Evolutionary conservation across 2,888 invertebrate genomes (phyloP).

Genomic region (Archips xylosteana): DNA sequence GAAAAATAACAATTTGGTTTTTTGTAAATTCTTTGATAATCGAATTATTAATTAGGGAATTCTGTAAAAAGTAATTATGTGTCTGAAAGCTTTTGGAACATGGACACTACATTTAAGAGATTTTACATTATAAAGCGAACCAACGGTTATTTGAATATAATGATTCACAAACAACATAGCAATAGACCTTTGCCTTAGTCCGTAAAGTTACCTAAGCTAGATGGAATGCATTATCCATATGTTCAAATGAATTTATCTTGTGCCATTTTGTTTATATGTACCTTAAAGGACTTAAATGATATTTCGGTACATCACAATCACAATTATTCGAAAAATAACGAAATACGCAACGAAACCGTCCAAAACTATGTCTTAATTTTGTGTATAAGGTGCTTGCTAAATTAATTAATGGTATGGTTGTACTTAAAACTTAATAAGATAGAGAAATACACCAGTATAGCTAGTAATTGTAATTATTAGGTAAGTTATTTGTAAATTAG

Average conservation of each 20-base stretch:
- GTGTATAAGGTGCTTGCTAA: constrained; percentile 19
- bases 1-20: background rate
- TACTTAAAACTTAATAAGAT: constrained; percentile 18
- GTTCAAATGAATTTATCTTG: constrained; percentile 64
- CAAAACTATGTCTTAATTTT: constrained; percentile 44
- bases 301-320: constrained; percentile 35
- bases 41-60: background rate
- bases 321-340: constrained; percentile 24
- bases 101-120: background rate
- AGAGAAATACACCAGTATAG: constrained; percentile 39
- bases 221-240: constrained; percentile 47
- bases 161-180: constrained; percentile 41
- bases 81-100: background rate
- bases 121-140: constrained; percentile 32
- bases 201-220: constrained; percentile 58
- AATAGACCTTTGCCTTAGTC: constrained; percentile 27
- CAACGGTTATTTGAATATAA: constrained; percentile 51
- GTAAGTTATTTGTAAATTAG: constrained; percentile 17
- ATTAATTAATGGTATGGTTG: constrained; percentile 31
- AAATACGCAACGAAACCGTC: constrained; percentile 77
- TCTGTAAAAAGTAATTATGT: background rate
- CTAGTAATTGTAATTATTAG: constrained; percentile 40
- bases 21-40: background rate
- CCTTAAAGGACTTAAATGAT: constrained; percentile 18
- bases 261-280: constrained; percentile 63